Evolutionary conservation across 2,113 vertebrate species (phyloP).

Genomic region (Esox niger): DNA sequence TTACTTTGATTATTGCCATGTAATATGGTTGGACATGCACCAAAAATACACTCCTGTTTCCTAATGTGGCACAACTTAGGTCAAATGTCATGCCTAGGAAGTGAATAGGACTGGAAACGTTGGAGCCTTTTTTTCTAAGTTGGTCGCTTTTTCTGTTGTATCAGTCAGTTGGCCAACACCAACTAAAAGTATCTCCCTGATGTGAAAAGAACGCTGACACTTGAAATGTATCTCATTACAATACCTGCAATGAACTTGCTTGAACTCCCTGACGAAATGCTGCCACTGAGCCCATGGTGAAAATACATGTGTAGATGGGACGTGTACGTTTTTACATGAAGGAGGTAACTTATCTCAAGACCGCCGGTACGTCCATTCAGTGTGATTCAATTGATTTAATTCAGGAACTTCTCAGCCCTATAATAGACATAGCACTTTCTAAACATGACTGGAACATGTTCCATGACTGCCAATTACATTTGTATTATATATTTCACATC

Average conservation of each 20-base stretch:
- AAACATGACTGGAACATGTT: constrained; percentile 12
- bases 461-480: constrained; percentile 42
- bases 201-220: constrained; percentile 59
- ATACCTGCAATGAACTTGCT: constrained; percentile 24
- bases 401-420: background rate
- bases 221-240: constrained; percentile 62
- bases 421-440: constrained; percentile 17
- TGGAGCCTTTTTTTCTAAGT: constrained; percentile 27
- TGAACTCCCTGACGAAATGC: constrained; percentile 45
- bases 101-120: constrained; percentile 11
- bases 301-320: background rate
- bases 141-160: constrained; percentile 2
- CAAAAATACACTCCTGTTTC: no score
- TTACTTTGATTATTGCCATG: constrained; percentile 44
- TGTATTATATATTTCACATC: constrained; percentile 35
- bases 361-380: background rate
- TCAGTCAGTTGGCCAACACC: background rate
- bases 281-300: constrained; percentile 52
- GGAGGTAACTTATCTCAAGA: background rate
- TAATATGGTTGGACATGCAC: constrained; percentile 23
- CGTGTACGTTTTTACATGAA: background rate
- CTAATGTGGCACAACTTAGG: no score
- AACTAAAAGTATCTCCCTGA: constrained; percentile 30
- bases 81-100: no score
- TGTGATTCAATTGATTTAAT: background rate